Evolutionary conservation across 2,888 invertebrate genomes (phyloP), one percentile per base, ranked within the genome.

Genomic region (Acronicta psi): DNA sequence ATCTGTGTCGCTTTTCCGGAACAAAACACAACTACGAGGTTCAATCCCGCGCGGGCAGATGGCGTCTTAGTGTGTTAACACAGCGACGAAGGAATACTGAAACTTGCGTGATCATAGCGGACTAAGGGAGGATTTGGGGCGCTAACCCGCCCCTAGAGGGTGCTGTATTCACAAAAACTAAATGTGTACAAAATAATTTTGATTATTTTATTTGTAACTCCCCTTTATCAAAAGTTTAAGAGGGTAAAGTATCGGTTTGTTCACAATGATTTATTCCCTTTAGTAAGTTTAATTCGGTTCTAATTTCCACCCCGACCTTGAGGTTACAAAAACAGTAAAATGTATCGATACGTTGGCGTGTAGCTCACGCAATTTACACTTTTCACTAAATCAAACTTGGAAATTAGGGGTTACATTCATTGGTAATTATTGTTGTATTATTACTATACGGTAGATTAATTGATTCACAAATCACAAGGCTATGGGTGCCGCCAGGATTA

Each of bases 311-410:
- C 69, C 57, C 65, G 69, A 73, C 79, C 82, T 79, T 80, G 81
- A 57, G 70, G 1, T 67, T 79, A 79, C 75, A 78, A 80, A 79
- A 74, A 80, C 79, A 74, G 69, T 75, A 73, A 65, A 66, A 60
- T 66, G 78, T 83, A 84, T 84, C 77, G 84, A 82, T 84, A 81
- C 77, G 70, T 76, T 81, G 79, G 81, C 82, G 75, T 78, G 69
- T 61, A 79, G 78, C 82, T 78, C 78, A 71, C 69, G 61, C 61
- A 56, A 73, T 76, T 80, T 71, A 72, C 62, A 75, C 74, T 83
- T 78, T 77, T 65, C 63, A 64, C 66, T 67, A 66, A 80, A 70
- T 77, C 64, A 61, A 64, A 79, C 70, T 73, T 64, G 62, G 66
- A 62, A 63, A 72, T 62, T 60, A 18, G n/a, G 41, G 47, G 13